Evolutionary conservation across 2,888 invertebrate species (phyloP).

Genomic region (Thecocarcelia acutangulata): DNA sequence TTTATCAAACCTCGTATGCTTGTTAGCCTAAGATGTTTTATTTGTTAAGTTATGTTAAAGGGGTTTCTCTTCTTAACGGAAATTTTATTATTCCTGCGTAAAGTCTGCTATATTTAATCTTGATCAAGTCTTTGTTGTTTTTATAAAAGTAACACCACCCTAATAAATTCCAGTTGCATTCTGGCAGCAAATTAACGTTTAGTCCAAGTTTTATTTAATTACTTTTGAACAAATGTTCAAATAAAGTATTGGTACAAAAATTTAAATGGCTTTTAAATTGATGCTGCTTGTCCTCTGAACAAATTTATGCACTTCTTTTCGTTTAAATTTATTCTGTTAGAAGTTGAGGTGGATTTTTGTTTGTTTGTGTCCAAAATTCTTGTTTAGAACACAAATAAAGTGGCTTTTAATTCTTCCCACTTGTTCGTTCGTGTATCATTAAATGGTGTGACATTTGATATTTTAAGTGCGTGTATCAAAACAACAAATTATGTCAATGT

Average conservation of each 20-base stretch:
- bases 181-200: not conserved
- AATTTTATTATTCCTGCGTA: no score
- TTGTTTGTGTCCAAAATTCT: no score
- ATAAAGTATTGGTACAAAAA: constrained; percentile 1
- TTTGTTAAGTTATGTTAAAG: no score
- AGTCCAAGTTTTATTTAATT: not conserved
- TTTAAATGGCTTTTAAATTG: constrained; percentile 40
- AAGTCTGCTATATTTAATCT: no score
- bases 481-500: constrained; percentile 34
- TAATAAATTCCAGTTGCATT: not conserved
- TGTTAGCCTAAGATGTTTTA: no score
- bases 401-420: not conserved
- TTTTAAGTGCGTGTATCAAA: constrained; percentile 53
- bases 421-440: not conserved
- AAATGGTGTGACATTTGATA: constrained; percentile 41
- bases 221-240: not conserved
- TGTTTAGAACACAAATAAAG: constrained; percentile 5
- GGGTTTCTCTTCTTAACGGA: no score
- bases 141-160: not conserved
- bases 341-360: not conserved
- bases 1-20: no score
- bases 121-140: no score
- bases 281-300: no score
- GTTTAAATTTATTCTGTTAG: not conserved
- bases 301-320: no score